Percentiles rank a stretch among this genome's conserved stretches.
These are phyloP conservation scores for Agapostemon virescens DNA, from an alignment of 2,888 invertebrate species.

Conservation along the genomic window DNA sequence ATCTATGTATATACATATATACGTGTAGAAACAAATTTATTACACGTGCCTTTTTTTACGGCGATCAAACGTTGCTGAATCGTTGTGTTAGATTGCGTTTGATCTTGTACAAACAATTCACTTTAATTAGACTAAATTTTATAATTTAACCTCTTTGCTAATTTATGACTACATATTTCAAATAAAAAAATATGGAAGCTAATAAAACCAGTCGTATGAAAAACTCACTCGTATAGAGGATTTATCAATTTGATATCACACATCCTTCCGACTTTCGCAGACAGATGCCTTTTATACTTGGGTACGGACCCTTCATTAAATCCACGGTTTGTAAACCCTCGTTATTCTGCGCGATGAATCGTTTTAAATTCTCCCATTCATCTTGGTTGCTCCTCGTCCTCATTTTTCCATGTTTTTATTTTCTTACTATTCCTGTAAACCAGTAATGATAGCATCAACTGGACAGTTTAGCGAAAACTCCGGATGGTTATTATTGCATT, in stretches of 20 bases:
- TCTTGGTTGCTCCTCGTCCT: conserved; percentile 28
- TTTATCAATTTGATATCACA: conserved; percentile 62
- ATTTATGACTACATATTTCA: conserved; percentile 26
- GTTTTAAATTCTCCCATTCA: conserved; percentile 58
- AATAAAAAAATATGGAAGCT: conserved; percentile 44
- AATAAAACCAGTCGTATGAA: conserved; percentile 44
- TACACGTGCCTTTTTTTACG: no score
- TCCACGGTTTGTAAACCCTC: conserved; percentile 63
- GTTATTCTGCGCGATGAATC: conserved; percentile 64
- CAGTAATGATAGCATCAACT: conserved; percentile 26
- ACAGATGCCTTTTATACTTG: conserved; percentile 61
- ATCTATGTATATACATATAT: no score
- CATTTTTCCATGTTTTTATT: conserved; percentile 43
- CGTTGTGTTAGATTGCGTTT: no score
- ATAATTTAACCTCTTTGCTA: conserved; percentile 24
- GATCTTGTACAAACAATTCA: no score
- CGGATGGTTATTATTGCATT: neutral
- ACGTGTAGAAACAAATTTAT: no score
- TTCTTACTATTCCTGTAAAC: conserved; percentile 42
- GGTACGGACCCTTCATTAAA: conserved; percentile 64
- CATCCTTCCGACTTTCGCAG: conserved; percentile 55
- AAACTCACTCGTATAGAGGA: conserved; percentile 23
- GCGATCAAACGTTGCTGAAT: no score
- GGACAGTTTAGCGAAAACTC: neutral
- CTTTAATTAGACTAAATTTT: neutral